A percentile compares a stretch with the other conserved stretches of the same genome.
Evolutionary conservation across 2,888 invertebrate species (phyloP).

Genomic region (Helobdella robusta): DNA sequence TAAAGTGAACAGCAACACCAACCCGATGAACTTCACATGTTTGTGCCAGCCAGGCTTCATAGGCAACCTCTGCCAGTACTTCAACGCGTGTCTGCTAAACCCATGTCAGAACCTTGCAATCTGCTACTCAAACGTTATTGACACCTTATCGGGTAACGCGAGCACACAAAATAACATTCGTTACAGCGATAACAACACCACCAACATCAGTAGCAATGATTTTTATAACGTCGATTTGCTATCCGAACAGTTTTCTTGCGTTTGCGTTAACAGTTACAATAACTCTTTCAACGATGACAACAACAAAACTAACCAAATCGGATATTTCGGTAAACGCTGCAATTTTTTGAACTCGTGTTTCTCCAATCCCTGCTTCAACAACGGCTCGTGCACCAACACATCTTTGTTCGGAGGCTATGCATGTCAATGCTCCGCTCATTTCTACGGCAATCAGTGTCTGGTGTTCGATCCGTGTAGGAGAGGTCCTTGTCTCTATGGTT

Average conservation of each 20-base stretch:
- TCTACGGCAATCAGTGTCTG: conserved; percentile 27
- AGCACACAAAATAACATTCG: too few relatives aligned
- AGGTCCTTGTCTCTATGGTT: conserved; percentile 26
- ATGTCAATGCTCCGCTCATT: conserved; percentile 36
- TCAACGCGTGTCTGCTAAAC: conserved; percentile 29
- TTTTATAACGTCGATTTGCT: not conserved
- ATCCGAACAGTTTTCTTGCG: conserved; percentile 22
- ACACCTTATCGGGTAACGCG: not conserved
- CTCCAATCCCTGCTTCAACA: conserved; percentile 32
- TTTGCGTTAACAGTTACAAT: too few relatives aligned
- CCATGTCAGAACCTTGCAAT: conserved; percentile 30
- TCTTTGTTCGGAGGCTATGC: conserved; percentile 13
- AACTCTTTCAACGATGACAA: too few relatives aligned
- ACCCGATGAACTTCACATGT: conserved; percentile 35
- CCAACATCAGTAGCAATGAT: too few relatives aligned
- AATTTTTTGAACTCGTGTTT: conserved; percentile 53
- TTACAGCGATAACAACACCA: too few relatives aligned
- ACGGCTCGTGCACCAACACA: conserved; percentile 30
- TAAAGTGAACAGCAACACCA: too few relatives aligned
- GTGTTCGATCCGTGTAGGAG: conserved; percentile 23
- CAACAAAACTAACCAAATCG: too few relatives aligned
- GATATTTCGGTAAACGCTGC: conserved; percentile 54
- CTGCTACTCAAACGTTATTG: conserved; percentile 24
- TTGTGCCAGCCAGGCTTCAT: conserved; percentile 33
- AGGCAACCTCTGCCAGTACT: conserved; percentile 25